A percentile compares a stretch with the other conserved stretches of the same genome.
phyloP scores from a whole-genome alignment of 1,140 invertebrate species.

The Oryctes rhinoceros region DNA sequence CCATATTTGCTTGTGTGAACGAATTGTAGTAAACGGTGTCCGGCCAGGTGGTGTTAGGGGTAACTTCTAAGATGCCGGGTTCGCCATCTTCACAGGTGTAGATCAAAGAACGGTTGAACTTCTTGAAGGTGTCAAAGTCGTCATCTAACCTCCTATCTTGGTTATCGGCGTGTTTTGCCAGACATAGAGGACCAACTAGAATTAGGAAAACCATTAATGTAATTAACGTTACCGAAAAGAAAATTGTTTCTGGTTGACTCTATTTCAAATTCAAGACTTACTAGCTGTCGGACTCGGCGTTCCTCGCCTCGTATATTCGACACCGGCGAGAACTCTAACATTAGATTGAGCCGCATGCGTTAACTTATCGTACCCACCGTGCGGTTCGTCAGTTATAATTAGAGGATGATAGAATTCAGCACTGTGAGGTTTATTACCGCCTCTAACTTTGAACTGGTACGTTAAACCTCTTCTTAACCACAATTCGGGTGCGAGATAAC shows the following conservation, averaged over 20 bases:
- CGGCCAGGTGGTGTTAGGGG: constrained; percentile 90
- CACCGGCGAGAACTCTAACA: constrained; percentile 84
- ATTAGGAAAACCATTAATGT: neutral
- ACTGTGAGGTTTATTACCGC: constrained; percentile 91
- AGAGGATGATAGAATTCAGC: constrained; percentile 90
- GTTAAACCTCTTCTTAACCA: constrained; percentile 85
- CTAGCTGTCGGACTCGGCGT: constrained; percentile 78
- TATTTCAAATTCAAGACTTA: constrained; percentile 52
- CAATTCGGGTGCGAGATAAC: constrained; percentile 84
- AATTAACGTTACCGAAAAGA: neutral
- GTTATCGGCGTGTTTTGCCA: constrained; percentile 70
- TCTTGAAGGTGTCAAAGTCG: constrained; percentile 79
- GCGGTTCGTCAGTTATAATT: constrained; percentile 87
- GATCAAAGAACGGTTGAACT: constrained; percentile 80
- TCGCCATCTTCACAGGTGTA: constrained; percentile 75
- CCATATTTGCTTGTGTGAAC: constrained; percentile 90
- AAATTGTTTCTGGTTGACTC: neutral
- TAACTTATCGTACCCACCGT: constrained; percentile 81
- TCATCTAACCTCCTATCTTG: constrained; percentile 82
- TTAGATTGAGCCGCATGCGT: constrained; percentile 75
- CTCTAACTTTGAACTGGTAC: constrained; percentile 83
- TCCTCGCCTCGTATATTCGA: constrained; percentile 83
- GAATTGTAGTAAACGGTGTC: constrained; percentile 94
- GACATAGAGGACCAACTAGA: constrained; percentile 79
- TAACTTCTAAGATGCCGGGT: constrained; percentile 78